Evolutionary conservation across 2,113 vertebrate species (phyloP).

Genomic region (Prunella fulvescens): DNA sequence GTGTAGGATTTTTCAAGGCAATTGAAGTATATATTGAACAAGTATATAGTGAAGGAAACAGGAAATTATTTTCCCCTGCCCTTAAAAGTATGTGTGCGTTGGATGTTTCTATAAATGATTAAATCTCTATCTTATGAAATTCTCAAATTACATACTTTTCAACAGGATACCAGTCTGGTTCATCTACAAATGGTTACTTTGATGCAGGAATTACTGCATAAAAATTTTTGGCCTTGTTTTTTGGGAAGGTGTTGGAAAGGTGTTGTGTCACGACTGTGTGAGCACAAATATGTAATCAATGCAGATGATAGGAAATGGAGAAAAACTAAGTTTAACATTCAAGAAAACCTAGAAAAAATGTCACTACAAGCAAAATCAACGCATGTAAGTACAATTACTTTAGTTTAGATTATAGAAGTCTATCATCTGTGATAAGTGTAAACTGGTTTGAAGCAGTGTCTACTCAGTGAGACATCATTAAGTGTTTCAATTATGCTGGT

Average conservation of each 20-base stretch:
- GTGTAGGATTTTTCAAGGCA: neutral
- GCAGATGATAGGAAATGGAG: neutral
- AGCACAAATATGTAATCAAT: neutral
- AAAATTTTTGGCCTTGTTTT: neutral
- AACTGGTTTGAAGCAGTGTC: neutral
- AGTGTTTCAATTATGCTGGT: neutral
- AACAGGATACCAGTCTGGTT: neutral
- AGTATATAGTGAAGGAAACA: neutral
- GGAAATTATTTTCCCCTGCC: neutral
- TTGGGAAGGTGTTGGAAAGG: neutral
- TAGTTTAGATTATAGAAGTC: neutral
- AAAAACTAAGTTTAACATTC: neutral
- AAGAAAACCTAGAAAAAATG: neutral
- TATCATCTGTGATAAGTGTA: neutral
- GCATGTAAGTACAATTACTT: neutral
- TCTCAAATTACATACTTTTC: neutral
- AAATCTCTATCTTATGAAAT: neutral
- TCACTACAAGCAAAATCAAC: neutral
- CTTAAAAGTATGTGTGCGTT: neutral
- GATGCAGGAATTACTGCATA: neutral
- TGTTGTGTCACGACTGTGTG: accelerated
- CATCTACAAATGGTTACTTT: neutral
- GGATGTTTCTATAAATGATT: neutral
- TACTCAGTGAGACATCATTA: neutral
- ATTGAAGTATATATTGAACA: neutral